Percentiles rank a stretch among this genome's conserved stretches.
phyloP scores from a whole-genome alignment of 2,888 invertebrate species.

The Eristalis tenax region DNA sequence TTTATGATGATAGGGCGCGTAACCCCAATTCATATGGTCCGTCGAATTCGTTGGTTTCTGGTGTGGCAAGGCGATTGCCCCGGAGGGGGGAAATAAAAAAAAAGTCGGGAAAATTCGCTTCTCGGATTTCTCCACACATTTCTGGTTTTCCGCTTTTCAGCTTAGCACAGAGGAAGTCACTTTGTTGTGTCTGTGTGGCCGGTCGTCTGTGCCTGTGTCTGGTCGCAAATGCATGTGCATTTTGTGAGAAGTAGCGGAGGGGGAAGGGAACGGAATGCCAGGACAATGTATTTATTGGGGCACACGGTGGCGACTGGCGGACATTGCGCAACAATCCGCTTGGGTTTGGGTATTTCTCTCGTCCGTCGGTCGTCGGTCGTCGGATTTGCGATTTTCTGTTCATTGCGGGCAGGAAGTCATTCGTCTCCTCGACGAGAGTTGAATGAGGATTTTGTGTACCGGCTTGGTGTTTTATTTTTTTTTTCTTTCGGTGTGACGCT shows the following conservation, averaged over 20 bases:
- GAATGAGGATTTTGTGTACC: constrained; percentile 24
- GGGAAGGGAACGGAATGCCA: constrained; percentile 44
- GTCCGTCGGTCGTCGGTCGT: not conserved
- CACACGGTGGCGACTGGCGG: constrained; percentile 55
- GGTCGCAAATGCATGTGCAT: constrained; percentile 19
- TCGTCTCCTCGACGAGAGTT: constrained; percentile 57
- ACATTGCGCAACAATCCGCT: constrained; percentile 67
- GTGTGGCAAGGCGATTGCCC: not conserved
- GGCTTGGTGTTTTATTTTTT: not conserved
- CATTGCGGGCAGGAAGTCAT: constrained; percentile 70
- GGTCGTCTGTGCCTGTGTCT: constrained; percentile 11
- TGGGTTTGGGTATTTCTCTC: not conserved
- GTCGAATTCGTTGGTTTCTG: constrained; percentile 23
- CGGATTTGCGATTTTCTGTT: constrained; percentile 63
- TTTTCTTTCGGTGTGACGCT: constrained; percentile 4
- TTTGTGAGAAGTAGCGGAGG: not conserved
- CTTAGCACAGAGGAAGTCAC: constrained; percentile 64
- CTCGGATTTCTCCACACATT: constrained; percentile 70
- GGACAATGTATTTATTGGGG: constrained; percentile 71
- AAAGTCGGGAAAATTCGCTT: constrained; percentile 54
- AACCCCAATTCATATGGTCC: constrained; percentile 69
- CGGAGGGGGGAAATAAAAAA: constrained; percentile 1
- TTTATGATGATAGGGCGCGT: constrained; percentile 68
- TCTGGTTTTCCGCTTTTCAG: constrained; percentile 70
- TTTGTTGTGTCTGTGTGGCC: constrained; percentile 3